A percentile compares a stretch with the other conserved stretches of the same genome.
phyloP scores from a whole-genome alignment of 1,140 invertebrate genomes.

The Tenebrio molitor region DNA sequence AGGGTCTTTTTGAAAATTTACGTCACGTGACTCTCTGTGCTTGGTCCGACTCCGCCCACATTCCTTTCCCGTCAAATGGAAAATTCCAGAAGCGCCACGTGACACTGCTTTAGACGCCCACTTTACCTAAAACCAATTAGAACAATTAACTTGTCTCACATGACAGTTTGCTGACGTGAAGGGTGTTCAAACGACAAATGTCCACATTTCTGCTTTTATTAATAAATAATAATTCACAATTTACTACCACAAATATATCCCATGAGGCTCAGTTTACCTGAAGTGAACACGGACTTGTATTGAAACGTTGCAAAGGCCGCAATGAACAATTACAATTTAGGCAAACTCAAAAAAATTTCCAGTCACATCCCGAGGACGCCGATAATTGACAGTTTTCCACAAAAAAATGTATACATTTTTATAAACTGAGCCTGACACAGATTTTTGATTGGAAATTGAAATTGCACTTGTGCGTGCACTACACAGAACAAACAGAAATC shows the following conservation, averaged over 20 bases:
- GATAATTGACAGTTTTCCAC: constrained; percentile 15
- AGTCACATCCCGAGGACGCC: not conserved
- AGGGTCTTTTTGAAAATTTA: too few species aligned
- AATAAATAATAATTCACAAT: constrained; percentile 37
- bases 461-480: constrained; percentile 42
- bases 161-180: too few species aligned
- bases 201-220: constrained; percentile 5
- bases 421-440: constrained; percentile 29
- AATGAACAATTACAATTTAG: not conserved
- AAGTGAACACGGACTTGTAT: not conserved
- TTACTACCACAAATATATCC: constrained; percentile 28
- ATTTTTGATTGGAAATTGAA: constrained; percentile 31
- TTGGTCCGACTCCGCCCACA: too few species aligned
- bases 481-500: constrained; percentile 8
- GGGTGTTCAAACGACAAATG: not conserved
- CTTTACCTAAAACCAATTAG: too few species aligned
- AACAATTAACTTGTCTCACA: too few species aligned
- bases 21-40: too few species aligned
- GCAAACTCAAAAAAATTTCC: not conserved
- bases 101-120: too few species aligned
- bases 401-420: too few species aligned
- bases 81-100: too few species aligned
- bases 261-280: constrained; percentile 18
- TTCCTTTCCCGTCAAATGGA: too few species aligned
- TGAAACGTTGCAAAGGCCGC: not conserved